Base-by-base conservation (phyloP, 2,113 vertebrate genomes). In the Rhabdomys dilectus region DNA sequence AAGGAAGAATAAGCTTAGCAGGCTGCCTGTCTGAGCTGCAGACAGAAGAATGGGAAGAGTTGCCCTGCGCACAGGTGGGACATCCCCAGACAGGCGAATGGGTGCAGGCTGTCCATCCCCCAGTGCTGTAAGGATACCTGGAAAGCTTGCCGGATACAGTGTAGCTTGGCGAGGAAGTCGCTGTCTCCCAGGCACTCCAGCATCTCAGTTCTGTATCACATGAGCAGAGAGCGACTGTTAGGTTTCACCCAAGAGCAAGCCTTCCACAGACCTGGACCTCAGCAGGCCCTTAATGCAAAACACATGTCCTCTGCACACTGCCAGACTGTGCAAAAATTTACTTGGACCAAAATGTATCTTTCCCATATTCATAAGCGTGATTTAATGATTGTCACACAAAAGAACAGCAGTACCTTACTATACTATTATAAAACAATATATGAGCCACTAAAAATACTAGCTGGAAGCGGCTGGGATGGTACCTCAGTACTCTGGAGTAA, bases 151-250 rank as follows among this genome's bases (percentile, higher is more conserved):
- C 99, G 99, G 95, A 99, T 98, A 89, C 99, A 99, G 77, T 99
- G 99, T 92, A 99, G 98, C 97, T 99, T 99, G 60, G 99, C 99
- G 96, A 99, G 98, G 97, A 99, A 99, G 89, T 99, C 99, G 3
- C 98, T 98, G 98, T 99, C 99, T 66, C 99, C 99, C 0, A 99
- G 98, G 97, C 99, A 99, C 92, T 99, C 99, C 96, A 99, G 98
- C 98, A 99, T 98, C 98, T 99, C 99, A 2, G 99, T 99, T 98
- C 99, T 99, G 91, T 0, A 68, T 86, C 31, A 15, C 73, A 97
- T 96, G 0, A 76, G 87, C 68, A 42, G 96, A 91, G 94, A 95
- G 84, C 80, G 70, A 88, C 82, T 64, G 82, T 95, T 92, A 94
- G 89, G 72, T 90, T 64, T 66, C 60, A 64, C 73, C 94, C 89